Evolutionary conservation across 2,888 invertebrate genomes (phyloP).

Genomic region (Caenorhabditis sulstoni): DNA sequence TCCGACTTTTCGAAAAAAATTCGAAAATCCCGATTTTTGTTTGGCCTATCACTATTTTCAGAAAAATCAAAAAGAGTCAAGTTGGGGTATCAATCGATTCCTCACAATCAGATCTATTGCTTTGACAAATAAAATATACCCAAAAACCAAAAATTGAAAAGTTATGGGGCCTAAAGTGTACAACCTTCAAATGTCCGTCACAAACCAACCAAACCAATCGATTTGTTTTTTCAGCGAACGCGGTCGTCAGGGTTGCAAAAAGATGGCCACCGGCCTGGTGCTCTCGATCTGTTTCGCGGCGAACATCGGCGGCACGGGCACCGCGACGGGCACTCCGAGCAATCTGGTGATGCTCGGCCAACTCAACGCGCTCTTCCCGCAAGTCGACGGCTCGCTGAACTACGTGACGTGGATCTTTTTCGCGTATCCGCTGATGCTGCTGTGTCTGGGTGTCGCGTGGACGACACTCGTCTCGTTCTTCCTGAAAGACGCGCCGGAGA

Average conservation of each 20-base stretch:
- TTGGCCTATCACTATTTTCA: no score
- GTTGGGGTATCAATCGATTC: no score
- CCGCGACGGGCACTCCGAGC: constrained; percentile 77
- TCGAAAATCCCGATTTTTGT: no score
- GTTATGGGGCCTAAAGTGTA: no score
- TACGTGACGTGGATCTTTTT: constrained; percentile 78
- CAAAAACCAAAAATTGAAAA: no score
- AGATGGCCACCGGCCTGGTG: constrained; percentile 76
- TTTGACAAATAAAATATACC: no score
- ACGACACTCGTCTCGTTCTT: constrained; percentile 65
- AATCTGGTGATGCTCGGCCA: constrained; percentile 78
- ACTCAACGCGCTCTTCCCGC: constrained; percentile 73
- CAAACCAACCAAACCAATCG: no score
- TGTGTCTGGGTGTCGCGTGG: constrained; percentile 72
- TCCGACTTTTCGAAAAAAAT: no score
- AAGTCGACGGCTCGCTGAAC: constrained; percentile 72
- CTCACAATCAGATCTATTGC: no score
- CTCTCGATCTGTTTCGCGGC: constrained; percentile 78
- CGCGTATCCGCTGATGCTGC: constrained; percentile 73
- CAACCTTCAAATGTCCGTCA: no score
- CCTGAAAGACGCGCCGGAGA: constrained; percentile 69
- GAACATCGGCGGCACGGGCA: constrained; percentile 78
- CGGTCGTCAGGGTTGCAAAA: constrained; percentile 61
- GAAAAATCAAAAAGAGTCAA: no score
- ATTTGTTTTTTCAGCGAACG: constrained; percentile 63